Evolutionary conservation across 2,888 invertebrate species (phyloP), one percentile per base, ranked within the genome.

Genomic region (Pyralis farinalis): DNA sequence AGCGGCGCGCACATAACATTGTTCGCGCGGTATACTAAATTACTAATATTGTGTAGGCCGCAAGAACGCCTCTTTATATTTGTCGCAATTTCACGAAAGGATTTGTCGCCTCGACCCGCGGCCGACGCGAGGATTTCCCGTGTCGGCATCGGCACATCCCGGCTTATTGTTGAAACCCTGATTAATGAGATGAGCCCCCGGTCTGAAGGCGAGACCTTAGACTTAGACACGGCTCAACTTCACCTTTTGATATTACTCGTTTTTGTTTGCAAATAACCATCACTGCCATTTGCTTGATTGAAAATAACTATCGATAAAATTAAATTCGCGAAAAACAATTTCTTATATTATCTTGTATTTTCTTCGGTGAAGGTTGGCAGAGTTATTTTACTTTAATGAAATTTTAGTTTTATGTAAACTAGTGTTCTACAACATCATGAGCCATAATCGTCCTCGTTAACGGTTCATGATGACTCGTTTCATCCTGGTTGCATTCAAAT

Each of bases 101-200:
- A 83, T 86, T 87, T 84, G 70, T 59, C 52, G 59, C 43, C 55
- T 53, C 64, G 65, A 67, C 66, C 71, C 67, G 63, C 67, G 70
- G 67, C 66, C 77, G 67, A 63, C 61, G 61, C 66, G 59, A 71
- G 80, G 85, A 75, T 85, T 83, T 73, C 55, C 69, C 60, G 59
- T 82, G 83, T 84, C 84, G 79, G 74, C 79, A 80, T 79, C 63
- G 80, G 84, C 76, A 77, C 71, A 77, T 75, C 77, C 74, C 70
- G 69, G 86, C 83, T 88, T 88, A 83, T 71, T 73, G 70, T 64
- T 52, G 71, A 78, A 72, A 71, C 86, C 80, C 79, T 77, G 86
- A 87, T 88, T 87, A 86, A 84, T 80, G 77, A 71, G 77, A 75
- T 75, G 76, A 71, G 71, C 68, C 68, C 66, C 68, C 66, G 52